Conservation (phyloP, 2,888 invertebrate genomes). For the Lycophotia porphyrea region DNA sequence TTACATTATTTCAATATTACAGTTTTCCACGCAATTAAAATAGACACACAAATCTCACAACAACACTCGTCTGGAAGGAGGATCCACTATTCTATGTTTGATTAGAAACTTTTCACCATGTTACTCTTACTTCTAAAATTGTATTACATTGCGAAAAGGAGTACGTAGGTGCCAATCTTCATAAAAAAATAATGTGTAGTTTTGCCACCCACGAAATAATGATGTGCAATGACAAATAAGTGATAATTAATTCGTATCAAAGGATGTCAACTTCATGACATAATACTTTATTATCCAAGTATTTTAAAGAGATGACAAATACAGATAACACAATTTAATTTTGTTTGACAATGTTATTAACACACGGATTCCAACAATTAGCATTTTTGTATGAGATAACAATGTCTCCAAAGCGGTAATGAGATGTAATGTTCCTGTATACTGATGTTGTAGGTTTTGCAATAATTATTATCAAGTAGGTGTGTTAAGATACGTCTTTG, state of each 20-base stretch:
- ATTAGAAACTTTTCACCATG: not conserved
- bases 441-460: not conserved
- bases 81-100: not conserved
- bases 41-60: not conserved
- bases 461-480: not conserved
- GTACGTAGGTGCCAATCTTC: not conserved
- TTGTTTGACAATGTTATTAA: conserved; percentile 58
- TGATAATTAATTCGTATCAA: conserved; percentile 24
- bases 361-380: conserved; percentile 61
- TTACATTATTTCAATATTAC: not conserved
- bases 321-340: conserved; percentile 55
- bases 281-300: conserved; percentile 49
- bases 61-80: too few species aligned
- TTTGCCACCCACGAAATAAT: not conserved
- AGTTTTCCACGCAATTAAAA: not conserved
- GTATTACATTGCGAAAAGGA: not conserved
- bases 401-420: conserved; percentile 26
- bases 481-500: not conserved
- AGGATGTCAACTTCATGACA: conserved; percentile 39
- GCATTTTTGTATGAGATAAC: conserved; percentile 62
- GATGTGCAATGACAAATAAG: conserved; percentile 14
- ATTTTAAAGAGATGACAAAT: conserved; percentile 54
- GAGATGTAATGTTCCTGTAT: conserved; percentile 6
- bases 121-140: not conserved
- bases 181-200: not conserved